Evolutionary conservation across 2,113 vertebrate genomes (phyloP).

Genomic region (Boleophthalmus pectinirostris): DNA sequence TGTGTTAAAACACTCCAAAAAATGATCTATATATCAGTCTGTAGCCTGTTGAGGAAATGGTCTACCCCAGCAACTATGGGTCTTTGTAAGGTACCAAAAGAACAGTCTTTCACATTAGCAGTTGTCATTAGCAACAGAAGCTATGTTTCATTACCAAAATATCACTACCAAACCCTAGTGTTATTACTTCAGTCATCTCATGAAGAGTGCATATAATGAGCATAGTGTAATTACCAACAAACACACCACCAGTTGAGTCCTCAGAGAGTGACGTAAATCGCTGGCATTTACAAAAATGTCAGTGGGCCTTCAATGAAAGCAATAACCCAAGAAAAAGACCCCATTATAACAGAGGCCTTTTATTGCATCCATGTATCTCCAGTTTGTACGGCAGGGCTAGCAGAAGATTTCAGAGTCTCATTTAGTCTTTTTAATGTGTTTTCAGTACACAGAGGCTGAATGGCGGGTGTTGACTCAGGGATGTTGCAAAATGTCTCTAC

Average conservation of each 20-base stretch:
- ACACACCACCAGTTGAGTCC: slow-evolving; percentile 50
- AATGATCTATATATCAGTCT: no score
- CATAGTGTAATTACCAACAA: slow-evolving; percentile 50
- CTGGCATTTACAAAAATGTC: slow-evolving; percentile 73
- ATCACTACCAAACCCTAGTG: not conserved
- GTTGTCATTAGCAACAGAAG: not conserved
- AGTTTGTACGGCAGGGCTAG: not conserved
- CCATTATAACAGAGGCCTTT: slow-evolving; percentile 36
- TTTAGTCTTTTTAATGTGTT: slow-evolving; percentile 32
- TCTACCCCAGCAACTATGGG: not conserved
- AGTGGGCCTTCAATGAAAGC: slow-evolving; percentile 60
- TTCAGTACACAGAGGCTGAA: slow-evolving; percentile 24
- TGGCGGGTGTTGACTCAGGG: slow-evolving; percentile 32
- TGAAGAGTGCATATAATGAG: slow-evolving; percentile 24
- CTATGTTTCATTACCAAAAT: not conserved
- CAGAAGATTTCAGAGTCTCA: slow-evolving; percentile 52
- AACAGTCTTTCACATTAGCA: not conserved
- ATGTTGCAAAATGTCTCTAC: slow-evolving; percentile 33
- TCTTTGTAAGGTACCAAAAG: no score
- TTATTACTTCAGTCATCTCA: slow-evolving; percentile 6
- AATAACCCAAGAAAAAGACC: slow-evolving; percentile 36
- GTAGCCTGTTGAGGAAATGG: not conserved
- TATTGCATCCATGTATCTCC: slow-evolving; percentile 44
- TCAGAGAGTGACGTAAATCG: slow-evolving; percentile 56
- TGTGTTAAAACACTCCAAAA: no score